Percentiles rank a stretch among this genome's conserved stretches.
Evolutionary conservation across 2,888 invertebrate genomes (phyloP).

Genomic region (Limenitis camilla): DNA sequence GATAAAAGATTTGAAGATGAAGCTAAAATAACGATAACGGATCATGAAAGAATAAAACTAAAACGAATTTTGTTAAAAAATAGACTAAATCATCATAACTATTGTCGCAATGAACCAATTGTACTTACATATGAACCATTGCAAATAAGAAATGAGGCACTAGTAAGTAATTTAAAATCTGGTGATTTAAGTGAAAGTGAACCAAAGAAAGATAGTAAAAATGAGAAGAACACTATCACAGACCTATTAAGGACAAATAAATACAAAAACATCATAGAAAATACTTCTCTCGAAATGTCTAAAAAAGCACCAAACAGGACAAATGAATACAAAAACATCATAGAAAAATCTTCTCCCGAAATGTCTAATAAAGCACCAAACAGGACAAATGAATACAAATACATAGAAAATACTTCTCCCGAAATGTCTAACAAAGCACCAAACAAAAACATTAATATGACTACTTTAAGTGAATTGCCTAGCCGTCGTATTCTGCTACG

Average conservation of each 20-base stretch:
- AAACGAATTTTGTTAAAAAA: constrained; percentile 52
- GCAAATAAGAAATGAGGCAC: constrained; percentile 11
- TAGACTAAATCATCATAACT: constrained; percentile 37
- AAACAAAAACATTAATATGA: neutral
- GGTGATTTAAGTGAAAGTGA: neutral
- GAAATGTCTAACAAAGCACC: neutral
- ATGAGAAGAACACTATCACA: no score
- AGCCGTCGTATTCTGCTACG: constrained; percentile 39
- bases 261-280: no score
- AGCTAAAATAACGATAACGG: neutral
- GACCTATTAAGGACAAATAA: no score
- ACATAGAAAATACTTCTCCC: neutral
- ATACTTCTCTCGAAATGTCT: neutral
- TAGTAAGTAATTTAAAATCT: neutral
- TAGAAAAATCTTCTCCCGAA: neutral
- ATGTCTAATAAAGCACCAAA: neutral
- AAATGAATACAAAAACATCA: no score
- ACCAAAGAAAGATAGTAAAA: constrained; percentile 4
- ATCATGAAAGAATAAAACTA: constrained; percentile 32
- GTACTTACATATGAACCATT: constrained; percentile 42
- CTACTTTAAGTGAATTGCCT: neutral
- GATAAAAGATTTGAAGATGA: neutral
- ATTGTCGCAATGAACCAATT: constrained; percentile 38
- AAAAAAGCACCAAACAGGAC: no score
- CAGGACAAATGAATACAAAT: no score